A percentile compares a stretch with the other conserved stretches of the same genome.
phyloP scores from a whole-genome alignment of 2,797 vertebrate genomes.

The Scleropages formosus region DNA sequence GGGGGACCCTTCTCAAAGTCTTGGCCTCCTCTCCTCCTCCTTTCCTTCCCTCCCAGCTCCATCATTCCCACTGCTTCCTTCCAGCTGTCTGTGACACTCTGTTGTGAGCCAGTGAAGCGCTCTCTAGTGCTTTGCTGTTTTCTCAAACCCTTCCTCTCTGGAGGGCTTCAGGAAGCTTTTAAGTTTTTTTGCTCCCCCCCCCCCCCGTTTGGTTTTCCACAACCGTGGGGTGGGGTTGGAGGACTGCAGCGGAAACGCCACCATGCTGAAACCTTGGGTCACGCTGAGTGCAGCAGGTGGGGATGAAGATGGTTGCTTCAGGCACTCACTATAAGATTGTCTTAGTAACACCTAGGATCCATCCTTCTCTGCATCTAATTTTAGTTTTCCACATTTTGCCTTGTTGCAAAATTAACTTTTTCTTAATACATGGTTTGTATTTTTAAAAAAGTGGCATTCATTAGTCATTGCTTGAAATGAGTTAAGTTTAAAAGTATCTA shows the following conservation, averaged over 20 bases:
- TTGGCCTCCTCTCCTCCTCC: background rate
- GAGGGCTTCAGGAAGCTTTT: background rate
- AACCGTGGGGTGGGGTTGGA: too few species aligned
- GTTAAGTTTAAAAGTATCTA: slow-evolving; percentile 45
- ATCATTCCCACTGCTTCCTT: background rate
- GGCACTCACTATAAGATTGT: slow-evolving; percentile 24
- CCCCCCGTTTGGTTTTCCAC: too few species aligned
- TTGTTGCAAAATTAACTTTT: background rate
- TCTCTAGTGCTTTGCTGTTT: background rate
- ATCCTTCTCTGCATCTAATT: background rate
- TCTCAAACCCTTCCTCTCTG: background rate
- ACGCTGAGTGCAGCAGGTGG: slow-evolving; percentile 34
- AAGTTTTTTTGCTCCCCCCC: background rate
- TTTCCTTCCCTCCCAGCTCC: background rate
- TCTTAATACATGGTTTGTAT: slow-evolving; percentile 11
- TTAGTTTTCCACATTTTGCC: background rate
- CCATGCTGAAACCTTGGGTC: background rate
- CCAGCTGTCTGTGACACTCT: background rate
- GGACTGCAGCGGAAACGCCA: too few species aligned
- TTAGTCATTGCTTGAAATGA: slow-evolving; percentile 33
- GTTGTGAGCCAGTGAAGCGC: background rate
- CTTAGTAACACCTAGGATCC: background rate
- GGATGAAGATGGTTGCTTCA: slow-evolving; percentile 28
- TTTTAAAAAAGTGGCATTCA: slow-evolving; percentile 26
- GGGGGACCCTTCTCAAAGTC: background rate